Evolutionary conservation across 1,140 invertebrate species (phyloP), one percentile per base, ranked within the genome.

Genomic region (Platyura marginata): DNA sequence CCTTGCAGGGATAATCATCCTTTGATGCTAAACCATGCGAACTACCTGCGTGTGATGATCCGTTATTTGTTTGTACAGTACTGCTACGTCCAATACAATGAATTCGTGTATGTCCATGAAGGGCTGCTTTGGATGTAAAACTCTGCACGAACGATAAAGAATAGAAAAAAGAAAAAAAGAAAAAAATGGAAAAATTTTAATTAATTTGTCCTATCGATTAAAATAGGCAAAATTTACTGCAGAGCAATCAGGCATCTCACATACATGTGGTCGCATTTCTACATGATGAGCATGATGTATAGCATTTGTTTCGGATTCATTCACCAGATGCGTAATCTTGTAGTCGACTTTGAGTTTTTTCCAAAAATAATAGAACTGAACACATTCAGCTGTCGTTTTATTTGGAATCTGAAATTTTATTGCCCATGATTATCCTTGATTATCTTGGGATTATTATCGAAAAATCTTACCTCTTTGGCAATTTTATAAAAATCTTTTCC

Each of bases 331-430:
- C 8, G 56, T 54, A 3, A 56, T 55, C 48, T 75, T 75, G 53
- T 70, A 88, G 57, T 92, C 84, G 42, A 82, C 78, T 50, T 87
- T 92, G 13, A 90, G 74, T 64, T 92, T 92, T 65, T 98, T 98
- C 94, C 94, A 98, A 50, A 95, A 75, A 61, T 98, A 97, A 64
- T 98, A 98, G 65, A 97, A 96, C 67, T 94, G 88, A 50, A 97
- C 72, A 68, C 93, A 97, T 55, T 97, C 87, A 56, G 89, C 92
- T 3, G 81, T 77, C 37, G 80, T 75, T 70, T 97, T 97, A 19
- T 78, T 81, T 51, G 72, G 73, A 52, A 93, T 68, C 82, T 89
- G 59, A 33, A 64, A 18, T n/a, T 18, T n/a, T 29, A n/a, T n/a
- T n/a, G n/a, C n/a, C n/a, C n/a, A n/a, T n/a, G n/a, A n/a, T n/a